Evolutionary conservation across 2,888 invertebrate species (phyloP).

Genomic region (Eurytoma californica): DNA sequence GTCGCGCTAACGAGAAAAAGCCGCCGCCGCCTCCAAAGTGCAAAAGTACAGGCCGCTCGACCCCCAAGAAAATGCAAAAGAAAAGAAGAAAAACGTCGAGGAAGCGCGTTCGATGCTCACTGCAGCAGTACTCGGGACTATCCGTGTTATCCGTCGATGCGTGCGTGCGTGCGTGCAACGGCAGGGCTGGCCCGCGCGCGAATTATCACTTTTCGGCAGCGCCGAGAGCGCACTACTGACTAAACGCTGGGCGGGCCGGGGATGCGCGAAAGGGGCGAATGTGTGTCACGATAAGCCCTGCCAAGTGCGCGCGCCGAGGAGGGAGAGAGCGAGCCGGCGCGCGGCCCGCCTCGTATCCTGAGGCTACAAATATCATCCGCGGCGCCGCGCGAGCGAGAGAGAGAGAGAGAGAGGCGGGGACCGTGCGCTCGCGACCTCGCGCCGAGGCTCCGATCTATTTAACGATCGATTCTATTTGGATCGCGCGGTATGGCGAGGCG

Average conservation of each 20-base stretch:
- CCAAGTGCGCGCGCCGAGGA: constrained; percentile 64
- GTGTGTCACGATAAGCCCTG: constrained; percentile 74
- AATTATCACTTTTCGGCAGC: constrained; percentile 21
- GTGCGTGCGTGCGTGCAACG: neutral
- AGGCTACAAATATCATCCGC: constrained; percentile 63
- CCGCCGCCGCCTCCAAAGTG: constrained; percentile 1
- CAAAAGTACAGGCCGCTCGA: neutral
- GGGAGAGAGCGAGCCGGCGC: constrained; percentile 55
- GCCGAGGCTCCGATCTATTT: constrained; percentile 72
- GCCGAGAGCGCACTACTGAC: constrained; percentile 52
- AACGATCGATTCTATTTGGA: constrained; percentile 74
- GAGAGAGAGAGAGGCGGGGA: constrained; percentile 33
- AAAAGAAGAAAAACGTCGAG: neutral
- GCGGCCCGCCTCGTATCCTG: constrained; percentile 15
- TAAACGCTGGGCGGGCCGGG: neutral
- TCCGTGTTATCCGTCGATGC: neutral
- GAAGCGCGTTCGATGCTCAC: neutral
- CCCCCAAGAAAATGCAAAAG: neutral
- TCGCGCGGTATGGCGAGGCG: constrained; percentile 68
- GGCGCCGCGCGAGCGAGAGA: constrained; percentile 11
- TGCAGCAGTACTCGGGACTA: too few relatives aligned
- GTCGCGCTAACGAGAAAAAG: too few relatives aligned
- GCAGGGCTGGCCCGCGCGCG: neutral
- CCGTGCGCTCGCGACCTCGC: constrained; percentile 13
- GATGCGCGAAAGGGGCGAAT: constrained; percentile 48